These are phyloP conservation scores for Ricordea florida DNA, from an alignment of 92 coral and sea anemone species.

Conservation along the genomic window DNA sequence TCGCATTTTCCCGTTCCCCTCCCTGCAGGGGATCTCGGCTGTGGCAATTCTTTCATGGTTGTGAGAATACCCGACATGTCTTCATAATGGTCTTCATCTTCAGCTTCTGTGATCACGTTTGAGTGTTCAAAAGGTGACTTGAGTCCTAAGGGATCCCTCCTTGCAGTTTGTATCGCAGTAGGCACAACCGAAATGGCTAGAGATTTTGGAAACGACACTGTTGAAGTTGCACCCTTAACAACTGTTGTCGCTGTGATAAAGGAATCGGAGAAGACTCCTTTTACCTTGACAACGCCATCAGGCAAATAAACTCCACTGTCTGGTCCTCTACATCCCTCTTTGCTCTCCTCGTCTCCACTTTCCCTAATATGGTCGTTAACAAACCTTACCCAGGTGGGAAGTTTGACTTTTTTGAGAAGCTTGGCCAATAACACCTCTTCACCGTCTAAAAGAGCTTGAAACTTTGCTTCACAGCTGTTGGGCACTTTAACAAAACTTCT, in stretches of 20 bases:
- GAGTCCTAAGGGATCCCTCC: not conserved
- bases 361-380: not conserved
- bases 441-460: constrained; percentile 43
- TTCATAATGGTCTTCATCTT: not conserved
- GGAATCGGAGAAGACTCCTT: constrained; percentile 35
- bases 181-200: constrained; percentile 16
- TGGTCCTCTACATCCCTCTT: not conserved
- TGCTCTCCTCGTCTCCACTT: not conserved
- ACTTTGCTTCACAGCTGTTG: constrained; percentile 22
- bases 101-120: not conserved
- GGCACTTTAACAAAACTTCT: constrained; percentile 20
- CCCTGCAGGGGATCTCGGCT: not conserved
- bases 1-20: not conserved
- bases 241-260: constrained; percentile 30
- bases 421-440: constrained; percentile 26
- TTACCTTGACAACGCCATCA: constrained; percentile 31
- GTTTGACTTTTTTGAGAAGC: constrained; percentile 34
- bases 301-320: not conserved
- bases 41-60: not conserved
- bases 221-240: not conserved
- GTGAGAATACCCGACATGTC: constrained; percentile 33
- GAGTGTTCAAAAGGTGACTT: not conserved
- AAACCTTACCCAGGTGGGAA: constrained; percentile 33
- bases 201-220: constrained; percentile 7
- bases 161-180: not conserved